Evolutionary conservation across 2,888 invertebrate species (phyloP), one percentile per base, ranked within the genome.

Genomic region (Lysandra bellargus): DNA sequence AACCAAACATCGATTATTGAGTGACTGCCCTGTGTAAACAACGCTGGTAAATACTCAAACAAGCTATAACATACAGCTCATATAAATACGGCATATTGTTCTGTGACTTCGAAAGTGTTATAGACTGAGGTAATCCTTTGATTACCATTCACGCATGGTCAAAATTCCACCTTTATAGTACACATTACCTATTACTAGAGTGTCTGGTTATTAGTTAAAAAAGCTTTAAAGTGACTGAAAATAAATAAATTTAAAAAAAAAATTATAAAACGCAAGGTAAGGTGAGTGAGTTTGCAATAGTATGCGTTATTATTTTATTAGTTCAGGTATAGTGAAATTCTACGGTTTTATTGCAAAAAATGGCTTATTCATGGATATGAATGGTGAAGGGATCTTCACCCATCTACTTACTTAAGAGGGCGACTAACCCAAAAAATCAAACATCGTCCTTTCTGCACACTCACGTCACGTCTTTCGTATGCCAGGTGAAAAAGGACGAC

Each of bases 1-100:
- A 87, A 86, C 85, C 87, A 92, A 92, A 92, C 91, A 92, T 87
- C 89, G 85, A 91, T 90, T 91, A 91, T 90, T 88, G 84, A 85
- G 87, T 85, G 82, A 83, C 80, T 78, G 76, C 82, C 81, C 82
- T 78, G 80, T 78, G 84, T 85, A 85, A 86, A 87, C 85, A 86
- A 83, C 81, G 81, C 73, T 30, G 2, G 76, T 76, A 76, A 76
- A 76, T 57, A 76, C 33, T 37, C 14, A 37, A 37, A 33, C 12
- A 33, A 12, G 30, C 7, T 30, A 64, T 69, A 69, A 33, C 17
- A 69, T 30, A 69, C 33, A 33, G 17, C 40, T 17, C 73, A 73
- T 74, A 74, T 44, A 74, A 74, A 74, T 74, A 74, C 74, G 17
- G 30, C 53, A 4, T 49, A 33, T 76, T 57, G 23, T 1, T 76